Percentiles rank a stretch among this genome's conserved stretches.
Conservation (phyloP, 2,888 invertebrate genomes). For the Euzophera pinguis region DNA sequence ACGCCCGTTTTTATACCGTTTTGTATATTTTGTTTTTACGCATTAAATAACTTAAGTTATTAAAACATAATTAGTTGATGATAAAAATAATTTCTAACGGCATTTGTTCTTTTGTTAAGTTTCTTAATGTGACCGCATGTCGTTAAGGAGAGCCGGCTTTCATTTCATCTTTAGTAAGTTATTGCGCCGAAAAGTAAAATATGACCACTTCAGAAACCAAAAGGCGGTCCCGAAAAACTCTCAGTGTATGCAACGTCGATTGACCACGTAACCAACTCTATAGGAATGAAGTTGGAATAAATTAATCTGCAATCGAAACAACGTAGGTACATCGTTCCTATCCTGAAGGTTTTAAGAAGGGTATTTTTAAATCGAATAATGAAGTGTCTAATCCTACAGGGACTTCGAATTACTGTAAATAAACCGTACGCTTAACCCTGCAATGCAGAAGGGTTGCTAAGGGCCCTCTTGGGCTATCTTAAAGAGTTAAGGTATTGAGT, state of each 20-base stretch:
- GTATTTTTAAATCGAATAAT: not conserved
- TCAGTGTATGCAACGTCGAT: no score
- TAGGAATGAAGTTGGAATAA: no score
- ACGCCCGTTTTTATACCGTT: not conserved
- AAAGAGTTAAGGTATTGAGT: slow-evolving; percentile 24
- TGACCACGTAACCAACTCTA: no score
- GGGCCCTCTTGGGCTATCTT: slow-evolving; percentile 29
- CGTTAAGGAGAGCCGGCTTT: no score
- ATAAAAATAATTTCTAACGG: not conserved
- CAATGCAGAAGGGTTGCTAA: slow-evolving; percentile 24
- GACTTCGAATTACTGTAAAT: slow-evolving; percentile 1
- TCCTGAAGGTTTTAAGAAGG: no score
- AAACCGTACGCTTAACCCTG: slow-evolving; percentile 25
- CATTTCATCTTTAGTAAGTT: no score
- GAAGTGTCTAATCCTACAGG: not conserved
- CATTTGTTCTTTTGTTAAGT: not conserved
- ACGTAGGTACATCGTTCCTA: no score
- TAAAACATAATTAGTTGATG: not conserved
- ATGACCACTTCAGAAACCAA: no score
- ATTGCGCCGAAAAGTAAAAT: no score
- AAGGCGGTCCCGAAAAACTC: no score
- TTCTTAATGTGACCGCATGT: not conserved
- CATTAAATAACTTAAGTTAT: not conserved
- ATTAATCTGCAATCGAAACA: no score
- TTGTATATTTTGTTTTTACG: not conserved